Conservation (phyloP, 2,113 vertebrate species). For the Odobenus rosmarus region DNA sequence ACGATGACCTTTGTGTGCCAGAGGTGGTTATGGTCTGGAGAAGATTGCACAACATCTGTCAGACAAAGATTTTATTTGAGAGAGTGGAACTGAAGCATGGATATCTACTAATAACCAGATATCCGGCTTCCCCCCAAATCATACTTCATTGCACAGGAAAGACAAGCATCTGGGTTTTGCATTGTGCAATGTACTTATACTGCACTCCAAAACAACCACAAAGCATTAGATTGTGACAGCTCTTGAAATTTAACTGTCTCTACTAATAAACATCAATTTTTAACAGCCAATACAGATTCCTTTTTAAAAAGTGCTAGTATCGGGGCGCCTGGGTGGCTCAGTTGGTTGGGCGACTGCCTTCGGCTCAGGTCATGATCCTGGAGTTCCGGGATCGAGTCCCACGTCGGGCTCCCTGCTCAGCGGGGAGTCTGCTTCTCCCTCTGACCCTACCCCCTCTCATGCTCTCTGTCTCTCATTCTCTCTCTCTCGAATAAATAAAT, state of each 20-base stretch:
- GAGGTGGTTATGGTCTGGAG: conserved; percentile 70
- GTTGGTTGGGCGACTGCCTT: too few relatives aligned
- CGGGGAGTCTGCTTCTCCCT: too few relatives aligned
- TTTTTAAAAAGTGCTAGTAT: conserved; percentile 36
- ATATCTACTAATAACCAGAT: conserved; percentile 74
- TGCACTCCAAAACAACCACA: conserved; percentile 68
- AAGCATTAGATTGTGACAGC: conserved; percentile 68
- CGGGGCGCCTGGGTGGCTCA: too few relatives aligned
- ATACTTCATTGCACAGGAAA: conserved; percentile 70
- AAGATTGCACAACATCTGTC: conserved; percentile 67
- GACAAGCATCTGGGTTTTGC: conserved; percentile 71
- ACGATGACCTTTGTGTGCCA: conserved; percentile 67
- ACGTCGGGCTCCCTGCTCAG: too few relatives aligned
- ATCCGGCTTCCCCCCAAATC: conserved; percentile 71
- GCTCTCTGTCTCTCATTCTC: too few relatives aligned
- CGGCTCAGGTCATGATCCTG: too few relatives aligned
- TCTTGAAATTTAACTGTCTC: conserved; percentile 71
- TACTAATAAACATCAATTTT: conserved; percentile 66
- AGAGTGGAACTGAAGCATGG: conserved; percentile 68
- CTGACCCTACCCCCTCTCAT: too few relatives aligned
- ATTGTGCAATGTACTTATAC: conserved; percentile 58
- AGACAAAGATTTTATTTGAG: conserved; percentile 73
- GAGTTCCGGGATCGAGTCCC: too few relatives aligned
- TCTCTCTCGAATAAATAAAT: too few relatives aligned
- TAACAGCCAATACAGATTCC: conserved; percentile 3